Percentiles rank a stretch among this genome's conserved stretches.
These are phyloP conservation scores for Pseudeuparius sepicola DNA, from an alignment of 2,888 invertebrate genomes.

Conservation along the genomic window DNA sequence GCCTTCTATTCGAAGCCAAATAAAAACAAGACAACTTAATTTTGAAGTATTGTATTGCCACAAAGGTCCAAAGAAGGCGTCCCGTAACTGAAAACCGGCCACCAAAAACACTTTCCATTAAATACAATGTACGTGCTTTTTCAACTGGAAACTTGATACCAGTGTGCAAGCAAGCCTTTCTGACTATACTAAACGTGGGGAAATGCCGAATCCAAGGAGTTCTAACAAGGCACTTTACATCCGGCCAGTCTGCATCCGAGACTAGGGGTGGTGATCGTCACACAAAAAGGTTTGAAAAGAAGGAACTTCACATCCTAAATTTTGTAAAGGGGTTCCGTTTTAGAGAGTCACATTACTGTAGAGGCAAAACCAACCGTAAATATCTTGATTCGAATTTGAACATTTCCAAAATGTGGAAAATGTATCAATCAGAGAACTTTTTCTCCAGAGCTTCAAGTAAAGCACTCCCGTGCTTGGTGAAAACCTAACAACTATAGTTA, in stretches of 20 bases:
- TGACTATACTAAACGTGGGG: conserved; percentile 1
- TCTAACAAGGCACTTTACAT: conserved; percentile 1
- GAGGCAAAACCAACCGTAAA: conserved; percentile 2
- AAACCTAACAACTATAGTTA: too few relatives aligned
- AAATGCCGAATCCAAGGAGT: conserved; percentile 1
- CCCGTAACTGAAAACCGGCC: not conserved
- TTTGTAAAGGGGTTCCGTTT: not conserved
- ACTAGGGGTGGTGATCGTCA: not conserved
- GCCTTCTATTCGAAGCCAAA: too few relatives aligned
- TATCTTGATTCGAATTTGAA: conserved; percentile 1
- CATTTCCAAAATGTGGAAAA: conserved; percentile 1
- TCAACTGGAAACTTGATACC: conserved; percentile 1
- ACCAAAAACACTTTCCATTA: not conserved
- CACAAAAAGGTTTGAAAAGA: not conserved
- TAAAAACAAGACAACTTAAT: too few relatives aligned
- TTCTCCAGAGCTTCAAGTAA: conserved; percentile 14
- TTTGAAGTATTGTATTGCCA: conserved; percentile 3
- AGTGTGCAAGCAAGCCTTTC: not conserved
- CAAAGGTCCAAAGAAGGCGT: conserved; percentile 2
- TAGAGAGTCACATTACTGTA: conserved; percentile 2
- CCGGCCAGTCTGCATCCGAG: conserved; percentile 1
- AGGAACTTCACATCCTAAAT: not conserved
- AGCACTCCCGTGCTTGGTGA: not conserved
- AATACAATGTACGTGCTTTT: not conserved
- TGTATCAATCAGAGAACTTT: conserved; percentile 3